Conservation (phyloP, 1,140 invertebrate genomes). For the Cotesia vestalis region DNA sequence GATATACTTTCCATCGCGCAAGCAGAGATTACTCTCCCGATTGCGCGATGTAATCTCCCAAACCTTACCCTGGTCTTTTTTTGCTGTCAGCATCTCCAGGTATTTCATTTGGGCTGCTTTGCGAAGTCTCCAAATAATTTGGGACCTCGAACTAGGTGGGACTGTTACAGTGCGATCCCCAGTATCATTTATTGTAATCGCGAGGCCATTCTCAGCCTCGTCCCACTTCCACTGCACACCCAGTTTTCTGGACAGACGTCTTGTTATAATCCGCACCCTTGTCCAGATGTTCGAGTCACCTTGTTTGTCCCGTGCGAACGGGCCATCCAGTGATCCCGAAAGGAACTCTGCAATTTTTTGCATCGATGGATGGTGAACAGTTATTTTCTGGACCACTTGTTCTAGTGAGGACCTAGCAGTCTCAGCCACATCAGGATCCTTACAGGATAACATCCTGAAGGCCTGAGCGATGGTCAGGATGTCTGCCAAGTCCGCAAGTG, state of each 20-base stretch:
- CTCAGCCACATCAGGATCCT: conserved; percentile 34
- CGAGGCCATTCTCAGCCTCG: background rate
- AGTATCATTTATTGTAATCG: too few relatives aligned
- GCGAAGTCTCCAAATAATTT: conserved; percentile 30
- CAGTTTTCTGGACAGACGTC: background rate
- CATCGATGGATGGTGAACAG: conserved; percentile 19
- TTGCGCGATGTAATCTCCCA: conserved; percentile 17
- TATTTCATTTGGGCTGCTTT: conserved; percentile 30
- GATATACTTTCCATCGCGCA: conserved; percentile 43
- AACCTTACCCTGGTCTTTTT: conserved; percentile 46
- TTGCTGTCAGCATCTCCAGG: background rate
- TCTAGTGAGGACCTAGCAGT: conserved; percentile 40
- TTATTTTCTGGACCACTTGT: conserved; percentile 8
- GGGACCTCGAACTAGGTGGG: background rate
- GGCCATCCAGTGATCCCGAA: conserved; percentile 12
- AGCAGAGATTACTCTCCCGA: conserved; percentile 45
- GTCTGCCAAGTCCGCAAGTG: conserved; percentile 43
- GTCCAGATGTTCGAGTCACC: conserved; percentile 41
- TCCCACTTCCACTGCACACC: background rate
- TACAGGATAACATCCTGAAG: conserved; percentile 45
- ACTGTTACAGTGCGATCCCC: background rate
- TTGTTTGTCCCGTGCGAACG: conserved; percentile 23
- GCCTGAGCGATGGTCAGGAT: conserved; percentile 44
- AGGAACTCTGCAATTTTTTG: conserved; percentile 17
- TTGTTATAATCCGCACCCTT: conserved; percentile 29